Conservation (phyloP, 2,113 vertebrate genomes). For the Platichthys flesus region DNA sequence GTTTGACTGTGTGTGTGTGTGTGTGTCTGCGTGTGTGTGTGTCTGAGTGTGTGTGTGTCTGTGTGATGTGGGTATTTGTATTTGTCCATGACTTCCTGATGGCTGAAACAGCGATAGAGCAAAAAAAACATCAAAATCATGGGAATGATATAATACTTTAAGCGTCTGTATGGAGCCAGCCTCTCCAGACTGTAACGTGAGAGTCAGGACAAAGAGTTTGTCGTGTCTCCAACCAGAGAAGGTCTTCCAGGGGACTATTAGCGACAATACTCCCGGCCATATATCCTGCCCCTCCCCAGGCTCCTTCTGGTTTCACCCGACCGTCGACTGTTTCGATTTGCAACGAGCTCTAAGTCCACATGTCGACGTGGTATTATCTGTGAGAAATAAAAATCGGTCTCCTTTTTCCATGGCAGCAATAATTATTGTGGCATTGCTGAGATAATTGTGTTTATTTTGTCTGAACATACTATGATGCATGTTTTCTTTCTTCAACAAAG, state of each 20-base stretch:
- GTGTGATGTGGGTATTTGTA: conserved; percentile 31
- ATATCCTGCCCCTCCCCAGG: conserved; percentile 34
- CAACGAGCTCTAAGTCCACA: neutral
- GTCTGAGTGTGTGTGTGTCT: conserved; percentile 4
- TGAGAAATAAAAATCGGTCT: neutral
- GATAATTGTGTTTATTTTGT: neutral
- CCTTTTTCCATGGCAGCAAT: neutral
- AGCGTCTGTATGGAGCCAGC: conserved; percentile 14
- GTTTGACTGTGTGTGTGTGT: conserved; percentile 19
- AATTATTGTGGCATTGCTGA: neutral
- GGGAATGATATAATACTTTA: conserved; percentile 22
- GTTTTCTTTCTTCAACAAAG: neutral
- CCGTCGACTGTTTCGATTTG: neutral
- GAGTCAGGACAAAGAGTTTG: conserved; percentile 34
- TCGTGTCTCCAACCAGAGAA: conserved; percentile 42
- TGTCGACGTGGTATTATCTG: neutral
- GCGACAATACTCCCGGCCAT: conserved; percentile 38
- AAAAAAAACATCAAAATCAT: conserved; percentile 17
- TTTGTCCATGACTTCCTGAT: conserved; percentile 32
- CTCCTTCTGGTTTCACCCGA: conserved; percentile 7
- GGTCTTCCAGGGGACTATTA: conserved; percentile 53
- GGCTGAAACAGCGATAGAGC: conserved; percentile 20
- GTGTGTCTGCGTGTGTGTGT: neutral
- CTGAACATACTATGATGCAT: neutral
- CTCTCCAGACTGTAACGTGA: conserved; percentile 43